phyloP scores from a whole-genome alignment of 2,888 invertebrate species.

The Campoplex capitator region DNA sequence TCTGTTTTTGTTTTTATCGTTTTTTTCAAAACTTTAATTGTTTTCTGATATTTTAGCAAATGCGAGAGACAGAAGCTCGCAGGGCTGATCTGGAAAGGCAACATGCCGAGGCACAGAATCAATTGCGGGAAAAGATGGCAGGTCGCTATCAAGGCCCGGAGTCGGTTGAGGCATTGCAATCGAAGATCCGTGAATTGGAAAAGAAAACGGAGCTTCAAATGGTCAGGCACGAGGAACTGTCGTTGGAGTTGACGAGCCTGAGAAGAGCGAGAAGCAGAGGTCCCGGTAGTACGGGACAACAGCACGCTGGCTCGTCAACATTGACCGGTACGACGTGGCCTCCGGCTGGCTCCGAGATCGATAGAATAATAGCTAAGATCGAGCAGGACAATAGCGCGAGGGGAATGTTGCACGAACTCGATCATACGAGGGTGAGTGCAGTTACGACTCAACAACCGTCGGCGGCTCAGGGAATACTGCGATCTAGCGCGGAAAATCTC shows the following conservation, averaged over 20 bases:
- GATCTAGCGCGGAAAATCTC: slow-evolving; percentile 83
- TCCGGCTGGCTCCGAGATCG: slow-evolving; percentile 91
- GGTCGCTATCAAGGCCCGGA: slow-evolving; percentile 87
- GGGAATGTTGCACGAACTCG: slow-evolving; percentile 94
- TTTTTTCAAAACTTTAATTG: not conserved
- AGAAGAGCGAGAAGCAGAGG: slow-evolving; percentile 86
- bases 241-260: slow-evolving; percentile 93
- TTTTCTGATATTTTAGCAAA: slow-evolving; percentile 84
- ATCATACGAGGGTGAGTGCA: slow-evolving; percentile 90
- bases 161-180: slow-evolving; percentile 90
- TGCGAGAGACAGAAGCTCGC: slow-evolving; percentile 92
- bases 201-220: slow-evolving; percentile 92
- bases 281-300: slow-evolving; percentile 72
- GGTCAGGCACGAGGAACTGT: slow-evolving; percentile 94
- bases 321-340: slow-evolving; percentile 85
- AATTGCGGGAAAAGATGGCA: slow-evolving; percentile 86
- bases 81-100: slow-evolving; percentile 92
- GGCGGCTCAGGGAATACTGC: slow-evolving; percentile 78
- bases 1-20: no score
- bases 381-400: slow-evolving; percentile 88
- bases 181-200: slow-evolving; percentile 94
- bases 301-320: slow-evolving; percentile 84
- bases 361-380: slow-evolving; percentile 97
- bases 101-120: slow-evolving; percentile 91
- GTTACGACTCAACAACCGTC: slow-evolving; percentile 84